phyloP scores from a whole-genome alignment of 2,888 invertebrate genomes.

The Melieria omissa region DNA sequence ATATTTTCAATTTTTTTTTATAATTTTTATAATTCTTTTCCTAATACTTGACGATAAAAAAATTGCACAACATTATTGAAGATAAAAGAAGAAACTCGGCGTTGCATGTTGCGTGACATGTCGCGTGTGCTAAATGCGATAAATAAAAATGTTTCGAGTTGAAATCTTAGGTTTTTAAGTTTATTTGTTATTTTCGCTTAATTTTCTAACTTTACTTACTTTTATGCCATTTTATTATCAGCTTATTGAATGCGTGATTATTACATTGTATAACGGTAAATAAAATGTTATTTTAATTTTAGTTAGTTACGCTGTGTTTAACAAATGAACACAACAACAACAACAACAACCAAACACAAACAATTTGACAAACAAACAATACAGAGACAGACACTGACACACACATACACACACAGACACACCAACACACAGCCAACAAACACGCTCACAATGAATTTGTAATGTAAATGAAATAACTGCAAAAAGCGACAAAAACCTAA shows the following conservation, averaged over 20 bases:
- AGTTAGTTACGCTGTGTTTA: background rate
- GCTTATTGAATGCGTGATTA: background rate
- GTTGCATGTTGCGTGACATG: too few relatives aligned
- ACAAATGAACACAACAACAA: background rate
- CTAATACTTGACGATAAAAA: background rate
- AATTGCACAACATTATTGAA: too few relatives aligned
- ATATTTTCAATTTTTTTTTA: conserved; percentile 1
- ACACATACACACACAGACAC: too few relatives aligned
- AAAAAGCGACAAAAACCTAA: conserved; percentile 27
- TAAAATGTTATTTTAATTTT: conserved; percentile 6
- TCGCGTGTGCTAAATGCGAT: too few relatives aligned
- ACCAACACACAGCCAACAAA: conserved; percentile 1
- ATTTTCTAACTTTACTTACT: background rate
- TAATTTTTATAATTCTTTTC: conserved; percentile 8
- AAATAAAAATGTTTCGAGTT: background rate
- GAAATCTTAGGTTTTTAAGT: background rate
- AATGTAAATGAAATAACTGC: conserved; percentile 46
- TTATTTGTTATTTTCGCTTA: background rate
- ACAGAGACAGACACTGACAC: too few relatives aligned
- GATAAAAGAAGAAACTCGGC: too few relatives aligned
- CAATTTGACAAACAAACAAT: too few relatives aligned
- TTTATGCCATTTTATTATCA: background rate
- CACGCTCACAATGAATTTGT: conserved; percentile 61
- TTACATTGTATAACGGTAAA: background rate
- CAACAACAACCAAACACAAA: too few relatives aligned